Evolutionary conservation across 2,113 vertebrate genomes (phyloP).

Genomic region (Rhea americana): DNA sequence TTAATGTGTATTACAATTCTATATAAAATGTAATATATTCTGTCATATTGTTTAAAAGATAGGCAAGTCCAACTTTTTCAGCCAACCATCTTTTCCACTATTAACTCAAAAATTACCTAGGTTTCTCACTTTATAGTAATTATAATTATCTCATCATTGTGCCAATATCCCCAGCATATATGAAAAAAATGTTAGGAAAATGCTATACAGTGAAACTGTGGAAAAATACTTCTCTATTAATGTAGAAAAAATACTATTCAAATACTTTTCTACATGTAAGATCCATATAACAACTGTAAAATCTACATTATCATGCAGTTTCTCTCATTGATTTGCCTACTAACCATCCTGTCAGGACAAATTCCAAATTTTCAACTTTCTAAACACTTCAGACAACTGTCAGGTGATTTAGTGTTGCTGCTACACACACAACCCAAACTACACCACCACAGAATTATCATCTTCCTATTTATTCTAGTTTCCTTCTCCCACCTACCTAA

Average conservation of each 20-base stretch:
- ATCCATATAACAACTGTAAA: background rate
- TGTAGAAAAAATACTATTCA: background rate
- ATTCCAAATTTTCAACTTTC: background rate
- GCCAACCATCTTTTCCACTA: background rate
- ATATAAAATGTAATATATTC: background rate
- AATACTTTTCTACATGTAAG: background rate
- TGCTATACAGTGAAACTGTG: background rate
- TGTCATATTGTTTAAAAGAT: background rate
- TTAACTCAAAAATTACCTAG: background rate
- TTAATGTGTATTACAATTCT: background rate
- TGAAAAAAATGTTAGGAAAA: background rate
- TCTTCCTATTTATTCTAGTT: background rate
- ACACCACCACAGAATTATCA: background rate
- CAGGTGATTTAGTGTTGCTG: constrained; percentile 25
- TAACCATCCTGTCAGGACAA: background rate
- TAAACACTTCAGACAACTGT: background rate
- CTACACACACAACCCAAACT: constrained; percentile 9
- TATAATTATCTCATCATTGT: background rate
- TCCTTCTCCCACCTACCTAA: constrained; percentile 16
- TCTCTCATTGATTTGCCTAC: background rate
- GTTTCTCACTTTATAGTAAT: background rate
- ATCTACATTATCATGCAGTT: constrained; percentile 13
- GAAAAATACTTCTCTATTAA: background rate
- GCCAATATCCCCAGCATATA: background rate
- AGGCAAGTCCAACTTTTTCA: background rate